phyloP scores from a whole-genome alignment of 2,888 invertebrate species.

The Microchrysa polita region DNA sequence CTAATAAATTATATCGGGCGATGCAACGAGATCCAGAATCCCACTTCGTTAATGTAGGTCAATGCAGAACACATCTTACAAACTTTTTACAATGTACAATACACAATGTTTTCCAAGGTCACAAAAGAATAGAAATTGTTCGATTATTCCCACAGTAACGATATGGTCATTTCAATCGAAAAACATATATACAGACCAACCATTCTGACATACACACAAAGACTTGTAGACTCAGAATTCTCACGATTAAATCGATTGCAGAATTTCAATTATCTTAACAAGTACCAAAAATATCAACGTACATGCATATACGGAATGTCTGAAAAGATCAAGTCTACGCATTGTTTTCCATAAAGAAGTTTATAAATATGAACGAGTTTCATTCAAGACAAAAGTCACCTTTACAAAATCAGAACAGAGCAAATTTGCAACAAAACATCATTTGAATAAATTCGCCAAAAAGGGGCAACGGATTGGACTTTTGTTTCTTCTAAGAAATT shows the following conservation, averaged over 20 bases:
- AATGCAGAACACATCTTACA: too few species aligned
- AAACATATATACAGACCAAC: too few species aligned
- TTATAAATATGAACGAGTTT: background rate
- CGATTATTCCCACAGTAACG: background rate
- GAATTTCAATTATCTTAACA: background rate
- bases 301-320: background rate
- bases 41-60: too few species aligned
- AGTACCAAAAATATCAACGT: background rate
- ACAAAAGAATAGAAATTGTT: background rate
- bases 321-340: background rate
- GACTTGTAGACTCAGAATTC: background rate
- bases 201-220: background rate
- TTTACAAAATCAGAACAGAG: background rate
- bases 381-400: conserved; percentile 1
- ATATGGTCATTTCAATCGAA: background rate
- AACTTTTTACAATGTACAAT: too few species aligned
- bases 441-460: conserved; percentile 31
- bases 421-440: background rate
- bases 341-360: background rate
- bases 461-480: too few species aligned
- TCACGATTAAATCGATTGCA: conserved; percentile 10
- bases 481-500: background rate
- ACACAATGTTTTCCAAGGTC: background rate
- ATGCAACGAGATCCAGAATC: too few species aligned
- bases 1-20: too few species aligned